Percentiles rank a stretch among this genome's conserved stretches.
Conservation (phyloP, 2,113 vertebrate species). For the Setophaga kirtlandii region DNA sequence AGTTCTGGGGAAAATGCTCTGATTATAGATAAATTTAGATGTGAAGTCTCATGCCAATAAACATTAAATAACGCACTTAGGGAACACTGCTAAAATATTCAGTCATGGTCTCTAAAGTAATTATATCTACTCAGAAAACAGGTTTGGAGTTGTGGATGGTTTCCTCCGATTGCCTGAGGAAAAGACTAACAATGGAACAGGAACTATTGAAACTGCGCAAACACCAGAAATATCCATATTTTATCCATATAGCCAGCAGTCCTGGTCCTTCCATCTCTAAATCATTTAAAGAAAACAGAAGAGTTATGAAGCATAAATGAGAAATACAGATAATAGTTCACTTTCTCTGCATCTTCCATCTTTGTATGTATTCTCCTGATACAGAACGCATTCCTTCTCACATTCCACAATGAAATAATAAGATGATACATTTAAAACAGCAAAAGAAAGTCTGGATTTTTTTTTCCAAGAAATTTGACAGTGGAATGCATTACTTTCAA, state of each 20-base stretch:
- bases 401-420: background rate
- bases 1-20: background rate
- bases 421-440: background rate
- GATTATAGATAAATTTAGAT: background rate
- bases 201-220: background rate
- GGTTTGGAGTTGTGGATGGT: background rate
- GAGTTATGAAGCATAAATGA: background rate
- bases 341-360: background rate
- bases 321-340: background rate
- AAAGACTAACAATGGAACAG: background rate
- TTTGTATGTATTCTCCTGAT: background rate
- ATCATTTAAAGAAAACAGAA: background rate
- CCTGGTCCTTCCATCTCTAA: background rate
- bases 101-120: background rate
- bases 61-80: background rate
- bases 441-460: background rate
- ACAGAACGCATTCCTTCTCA: background rate
- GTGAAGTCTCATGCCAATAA: background rate
- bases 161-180: background rate
- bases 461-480: background rate
- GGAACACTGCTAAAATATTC: background rate
- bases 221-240: background rate
- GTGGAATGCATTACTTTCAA: background rate
- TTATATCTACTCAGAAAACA: background rate
- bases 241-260: background rate